Evolutionary conservation across 2,113 vertebrate genomes (phyloP).

Genomic region (Chionomys nivalis): DNA sequence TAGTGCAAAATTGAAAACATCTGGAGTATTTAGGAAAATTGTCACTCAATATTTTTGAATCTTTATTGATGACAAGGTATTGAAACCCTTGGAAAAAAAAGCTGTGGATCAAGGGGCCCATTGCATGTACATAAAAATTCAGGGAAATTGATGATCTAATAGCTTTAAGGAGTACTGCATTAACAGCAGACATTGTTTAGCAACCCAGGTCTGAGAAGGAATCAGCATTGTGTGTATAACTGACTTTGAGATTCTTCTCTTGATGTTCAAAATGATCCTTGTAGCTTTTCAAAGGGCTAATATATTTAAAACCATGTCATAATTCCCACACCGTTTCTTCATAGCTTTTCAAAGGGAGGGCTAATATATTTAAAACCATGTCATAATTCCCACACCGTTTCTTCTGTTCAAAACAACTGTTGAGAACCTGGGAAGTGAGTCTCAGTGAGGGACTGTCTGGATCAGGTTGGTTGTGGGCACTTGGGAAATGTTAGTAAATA

Average conservation of each 20-base stretch:
- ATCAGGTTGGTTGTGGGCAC: neutral
- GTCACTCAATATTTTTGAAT: neutral
- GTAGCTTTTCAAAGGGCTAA: neutral
- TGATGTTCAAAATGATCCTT: neutral
- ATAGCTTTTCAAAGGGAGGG: constrained; percentile 14
- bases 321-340: neutral
- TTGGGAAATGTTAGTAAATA: too few relatives aligned
- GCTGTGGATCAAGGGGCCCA: neutral
- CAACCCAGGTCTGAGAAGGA: neutral
- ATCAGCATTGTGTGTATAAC: neutral
- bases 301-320: neutral
- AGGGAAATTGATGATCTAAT: neutral
- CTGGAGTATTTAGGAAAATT: neutral
- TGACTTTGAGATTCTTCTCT: neutral
- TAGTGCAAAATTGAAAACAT: neutral
- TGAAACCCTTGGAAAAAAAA: neutral
- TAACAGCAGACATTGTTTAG: neutral
- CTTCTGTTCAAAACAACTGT: neutral
- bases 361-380: neutral
- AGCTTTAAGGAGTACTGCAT: neutral
- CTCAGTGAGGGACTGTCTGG: neutral
- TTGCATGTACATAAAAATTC: neutral
- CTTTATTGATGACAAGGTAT: neutral
- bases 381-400: neutral
- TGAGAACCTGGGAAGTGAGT: neutral